Evolutionary conservation across 2,888 invertebrate species (phyloP).

Genomic region (Heliconius sara): DNA sequence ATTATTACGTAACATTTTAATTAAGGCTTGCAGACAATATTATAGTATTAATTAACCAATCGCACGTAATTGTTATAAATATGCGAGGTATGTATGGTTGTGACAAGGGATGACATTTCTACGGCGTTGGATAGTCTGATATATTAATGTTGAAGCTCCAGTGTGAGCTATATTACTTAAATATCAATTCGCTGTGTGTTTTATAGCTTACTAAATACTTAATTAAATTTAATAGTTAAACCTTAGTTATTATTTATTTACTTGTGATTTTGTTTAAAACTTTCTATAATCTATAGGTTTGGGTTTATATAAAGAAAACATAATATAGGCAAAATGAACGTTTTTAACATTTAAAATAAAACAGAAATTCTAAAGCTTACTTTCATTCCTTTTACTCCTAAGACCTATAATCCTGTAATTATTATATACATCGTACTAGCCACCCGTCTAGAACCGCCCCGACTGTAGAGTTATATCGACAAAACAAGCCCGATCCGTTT

Average conservation of each 20-base stretch:
- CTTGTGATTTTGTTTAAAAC: neutral
- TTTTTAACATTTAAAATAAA: too few species aligned
- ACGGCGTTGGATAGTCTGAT: conserved; percentile 17
- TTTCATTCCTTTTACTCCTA: neutral
- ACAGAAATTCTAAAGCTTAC: too few species aligned
- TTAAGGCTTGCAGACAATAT: neutral
- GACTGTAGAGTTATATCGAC: conserved; percentile 34
- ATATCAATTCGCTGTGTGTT: neutral
- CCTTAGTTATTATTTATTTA: neutral
- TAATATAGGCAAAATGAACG: too few species aligned
- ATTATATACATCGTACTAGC: neutral
- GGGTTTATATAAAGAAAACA: too few species aligned
- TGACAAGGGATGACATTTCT: conserved; percentile 40
- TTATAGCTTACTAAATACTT: neutral
- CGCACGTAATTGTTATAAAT: conserved; percentile 37
- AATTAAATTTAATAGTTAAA: neutral
- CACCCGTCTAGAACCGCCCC: conserved; percentile 4
- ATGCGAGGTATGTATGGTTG: conserved; percentile 27
- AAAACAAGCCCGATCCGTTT: conserved; percentile 37
- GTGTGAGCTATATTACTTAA: conserved; percentile 6
- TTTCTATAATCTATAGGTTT: too few species aligned
- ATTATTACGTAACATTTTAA: neutral
- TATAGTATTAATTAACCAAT: conserved; percentile 35
- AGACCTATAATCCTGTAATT: neutral
- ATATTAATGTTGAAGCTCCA: neutral